Percentiles rank a stretch among this genome's conserved stretches.
phyloP scores from a whole-genome alignment of 2,113 vertebrate species.

The Platycercus adscitus region DNA sequence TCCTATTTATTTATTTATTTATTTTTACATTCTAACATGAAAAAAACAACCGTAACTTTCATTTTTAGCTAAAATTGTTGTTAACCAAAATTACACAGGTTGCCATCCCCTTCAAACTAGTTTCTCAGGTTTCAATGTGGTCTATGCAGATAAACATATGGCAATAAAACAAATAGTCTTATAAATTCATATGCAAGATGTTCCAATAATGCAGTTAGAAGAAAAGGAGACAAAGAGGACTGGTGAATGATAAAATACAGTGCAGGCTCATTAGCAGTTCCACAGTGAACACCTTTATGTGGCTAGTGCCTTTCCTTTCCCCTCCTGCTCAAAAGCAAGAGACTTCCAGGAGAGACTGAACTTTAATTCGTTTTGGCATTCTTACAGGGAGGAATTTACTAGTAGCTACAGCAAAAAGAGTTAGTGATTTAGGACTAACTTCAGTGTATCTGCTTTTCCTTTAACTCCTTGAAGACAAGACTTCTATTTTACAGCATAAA shows the following conservation, averaged over 20 bases:
- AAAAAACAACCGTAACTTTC: not conserved
- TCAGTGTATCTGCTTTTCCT: not conserved
- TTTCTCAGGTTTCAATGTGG: not conserved
- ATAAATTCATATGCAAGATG: conserved; percentile 53
- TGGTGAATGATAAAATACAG: conserved; percentile 44
- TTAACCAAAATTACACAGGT: not conserved
- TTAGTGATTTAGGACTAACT: not conserved
- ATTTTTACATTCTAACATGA: not conserved
- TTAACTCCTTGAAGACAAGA: not conserved
- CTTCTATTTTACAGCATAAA: not conserved
- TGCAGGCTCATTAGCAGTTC: conserved; percentile 64
- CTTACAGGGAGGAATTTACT: not conserved
- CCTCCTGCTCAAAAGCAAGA: conserved; percentile 27
- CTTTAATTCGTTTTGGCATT: conserved; percentile 20
- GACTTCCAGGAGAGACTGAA: conserved; percentile 31
- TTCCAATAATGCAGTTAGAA: conserved; percentile 52
- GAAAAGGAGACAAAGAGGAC: conserved; percentile 38
- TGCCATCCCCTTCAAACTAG: not conserved
- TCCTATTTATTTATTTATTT: not conserved
- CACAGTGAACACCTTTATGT: conserved; percentile 44
- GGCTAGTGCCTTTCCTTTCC: conserved; percentile 46
- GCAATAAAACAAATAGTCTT: conserved; percentile 43
- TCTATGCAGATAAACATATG: not conserved
- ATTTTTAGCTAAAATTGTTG: not conserved
- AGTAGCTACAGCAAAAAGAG: not conserved